Conservation (phyloP, 2,113 vertebrate species). For the Calyptommatus sinebrachiatus region DNA sequence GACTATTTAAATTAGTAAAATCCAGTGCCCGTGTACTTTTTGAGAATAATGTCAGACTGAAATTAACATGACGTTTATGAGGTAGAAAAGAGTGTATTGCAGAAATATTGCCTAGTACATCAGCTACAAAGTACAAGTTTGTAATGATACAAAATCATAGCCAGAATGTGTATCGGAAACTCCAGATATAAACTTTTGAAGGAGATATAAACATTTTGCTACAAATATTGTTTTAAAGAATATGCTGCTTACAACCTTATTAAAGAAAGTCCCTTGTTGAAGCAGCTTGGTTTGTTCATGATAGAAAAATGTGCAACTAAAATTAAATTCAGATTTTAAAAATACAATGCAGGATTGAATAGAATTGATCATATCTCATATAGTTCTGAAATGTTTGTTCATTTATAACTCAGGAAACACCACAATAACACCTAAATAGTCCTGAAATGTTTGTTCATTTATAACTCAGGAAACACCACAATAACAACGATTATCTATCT, state of each 20-base stretch:
- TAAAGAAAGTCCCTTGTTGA: neutral
- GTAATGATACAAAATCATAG: neutral
- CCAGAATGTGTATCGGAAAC: neutral
- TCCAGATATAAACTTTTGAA: neutral
- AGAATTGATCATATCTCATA: too few relatives aligned
- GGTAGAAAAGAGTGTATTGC: accelerated
- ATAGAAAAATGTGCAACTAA: too few relatives aligned
- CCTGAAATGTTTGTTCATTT: too few relatives aligned
- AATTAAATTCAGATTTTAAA: too few relatives aligned
- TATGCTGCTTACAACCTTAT: neutral
- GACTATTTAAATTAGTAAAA: neutral
- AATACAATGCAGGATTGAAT: too few relatives aligned
- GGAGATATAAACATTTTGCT: neutral
- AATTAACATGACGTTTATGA: neutral
- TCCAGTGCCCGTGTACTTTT: neutral
- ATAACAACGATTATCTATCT: too few relatives aligned
- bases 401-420: too few relatives aligned
- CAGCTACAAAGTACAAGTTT: neutral
- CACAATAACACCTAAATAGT: too few relatives aligned
- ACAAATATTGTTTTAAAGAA: neutral
- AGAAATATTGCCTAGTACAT: neutral
- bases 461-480: too few relatives aligned
- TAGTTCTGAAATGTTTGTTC: too few relatives aligned
- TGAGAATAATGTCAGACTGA: neutral
- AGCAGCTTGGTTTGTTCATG: neutral